Conservation (phyloP, 2,797 vertebrate genomes). For the Thripadectes ignobilis region DNA sequence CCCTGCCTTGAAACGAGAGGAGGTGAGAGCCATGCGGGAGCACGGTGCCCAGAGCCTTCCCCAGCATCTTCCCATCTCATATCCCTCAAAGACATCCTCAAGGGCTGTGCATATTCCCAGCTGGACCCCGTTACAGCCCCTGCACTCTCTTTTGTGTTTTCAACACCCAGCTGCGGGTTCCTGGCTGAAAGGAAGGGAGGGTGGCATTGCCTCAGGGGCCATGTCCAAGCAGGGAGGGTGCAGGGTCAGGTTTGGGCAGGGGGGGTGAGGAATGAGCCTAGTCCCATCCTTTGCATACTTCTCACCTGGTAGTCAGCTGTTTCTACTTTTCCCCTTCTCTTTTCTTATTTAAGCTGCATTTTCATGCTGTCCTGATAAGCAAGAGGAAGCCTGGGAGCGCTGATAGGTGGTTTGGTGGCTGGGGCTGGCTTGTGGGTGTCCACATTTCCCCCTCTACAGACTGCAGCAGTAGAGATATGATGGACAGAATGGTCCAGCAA, state of each 20-base stretch:
- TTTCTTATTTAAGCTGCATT: neutral
- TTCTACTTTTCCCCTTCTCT: neutral
- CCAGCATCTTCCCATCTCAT: accelerated
- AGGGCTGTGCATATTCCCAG: neutral
- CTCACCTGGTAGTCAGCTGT: neutral
- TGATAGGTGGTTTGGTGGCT: neutral
- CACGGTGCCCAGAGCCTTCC: neutral
- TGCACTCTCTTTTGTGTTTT: neutral
- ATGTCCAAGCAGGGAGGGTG: accelerated
- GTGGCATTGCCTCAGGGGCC: neutral
- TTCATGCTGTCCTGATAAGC: neutral
- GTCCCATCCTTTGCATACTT: neutral
- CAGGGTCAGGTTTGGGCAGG: neutral
- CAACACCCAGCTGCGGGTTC: neutral
- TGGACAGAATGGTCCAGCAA: neutral
- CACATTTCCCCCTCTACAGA: neutral
- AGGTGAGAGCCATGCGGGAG: accelerated
- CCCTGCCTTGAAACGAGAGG: neutral
- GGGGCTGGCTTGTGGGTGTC: neutral
- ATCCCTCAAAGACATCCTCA: neutral
- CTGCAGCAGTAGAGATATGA: neutral
- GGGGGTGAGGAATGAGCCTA: neutral
- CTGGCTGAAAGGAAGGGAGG: neutral
- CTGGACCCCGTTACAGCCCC: neutral
- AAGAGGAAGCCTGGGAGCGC: neutral